These are phyloP conservation scores for Batillaria attramentaria DNA, from an alignment of 1,140 invertebrate species.

Conservation along the genomic window DNA sequence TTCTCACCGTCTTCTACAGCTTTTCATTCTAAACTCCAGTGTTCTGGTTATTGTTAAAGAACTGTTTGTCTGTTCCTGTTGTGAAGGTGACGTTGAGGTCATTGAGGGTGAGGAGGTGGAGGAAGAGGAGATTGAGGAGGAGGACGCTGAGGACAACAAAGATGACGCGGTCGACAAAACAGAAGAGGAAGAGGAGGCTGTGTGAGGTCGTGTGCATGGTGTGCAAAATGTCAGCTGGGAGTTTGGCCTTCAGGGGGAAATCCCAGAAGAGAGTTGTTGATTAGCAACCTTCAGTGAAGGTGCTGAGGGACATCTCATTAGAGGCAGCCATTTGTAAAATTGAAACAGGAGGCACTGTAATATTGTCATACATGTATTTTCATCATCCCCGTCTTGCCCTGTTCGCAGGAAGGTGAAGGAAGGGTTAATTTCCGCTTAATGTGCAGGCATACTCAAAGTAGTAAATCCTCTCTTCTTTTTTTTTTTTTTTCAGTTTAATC, in stretches of 20 bases:
- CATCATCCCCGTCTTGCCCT: background rate
- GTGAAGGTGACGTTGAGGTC: slow-evolving; percentile 40
- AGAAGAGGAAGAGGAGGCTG: background rate
- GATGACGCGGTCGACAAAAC: background rate
- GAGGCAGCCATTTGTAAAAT: background rate
- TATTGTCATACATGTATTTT: background rate
- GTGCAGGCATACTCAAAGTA: background rate
- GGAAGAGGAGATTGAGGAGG: slow-evolving; percentile 22
- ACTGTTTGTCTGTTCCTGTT: background rate
- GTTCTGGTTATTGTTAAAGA: background rate
- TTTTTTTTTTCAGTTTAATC: no score
- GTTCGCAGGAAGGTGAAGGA: background rate
- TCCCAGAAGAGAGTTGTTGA: background rate
- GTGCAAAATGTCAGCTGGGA: background rate
- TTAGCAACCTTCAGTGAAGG: background rate
- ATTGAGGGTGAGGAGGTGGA: slow-evolving; percentile 41
- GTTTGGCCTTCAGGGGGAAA: background rate
- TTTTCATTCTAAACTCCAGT: background rate
- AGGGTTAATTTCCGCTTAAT: background rate
- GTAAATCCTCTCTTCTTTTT: no score
- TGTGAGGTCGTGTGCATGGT: background rate
- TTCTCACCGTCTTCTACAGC: no score
- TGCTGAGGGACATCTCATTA: background rate
- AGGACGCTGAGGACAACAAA: background rate
- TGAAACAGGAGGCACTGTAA: background rate